Conservation (phyloP, 2,797 vertebrate species). For the Leuciscus waleckii region DNA sequence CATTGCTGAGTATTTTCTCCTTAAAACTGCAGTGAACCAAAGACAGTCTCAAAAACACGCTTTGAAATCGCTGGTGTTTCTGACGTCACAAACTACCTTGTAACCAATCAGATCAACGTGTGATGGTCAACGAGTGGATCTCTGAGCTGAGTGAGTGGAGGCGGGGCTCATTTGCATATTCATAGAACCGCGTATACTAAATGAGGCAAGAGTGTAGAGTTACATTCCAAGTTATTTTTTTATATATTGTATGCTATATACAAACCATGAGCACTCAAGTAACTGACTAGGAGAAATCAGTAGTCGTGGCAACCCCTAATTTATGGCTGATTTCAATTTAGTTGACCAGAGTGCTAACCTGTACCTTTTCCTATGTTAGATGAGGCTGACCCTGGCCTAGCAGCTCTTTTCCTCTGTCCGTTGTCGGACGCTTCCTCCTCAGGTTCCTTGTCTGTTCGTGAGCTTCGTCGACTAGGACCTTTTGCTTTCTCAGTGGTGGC, state of each 20-base stretch:
- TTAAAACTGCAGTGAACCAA: too few relatives aligned
- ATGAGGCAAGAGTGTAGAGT: too few relatives aligned
- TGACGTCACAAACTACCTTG: too few relatives aligned
- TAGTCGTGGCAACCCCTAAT: neutral
- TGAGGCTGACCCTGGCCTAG: conserved; percentile 84
- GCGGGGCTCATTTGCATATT: too few relatives aligned
- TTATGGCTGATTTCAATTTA: neutral
- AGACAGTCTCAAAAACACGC: too few relatives aligned
- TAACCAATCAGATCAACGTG: too few relatives aligned
- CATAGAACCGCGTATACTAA: too few relatives aligned
- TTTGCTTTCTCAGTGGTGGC: conserved; percentile 91
- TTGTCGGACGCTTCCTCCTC: conserved; percentile 88
- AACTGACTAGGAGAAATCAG: neutral
- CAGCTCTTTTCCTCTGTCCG: conserved; percentile 91
- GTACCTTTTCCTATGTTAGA: conserved; percentile 74
- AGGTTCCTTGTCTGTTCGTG: conserved; percentile 91
- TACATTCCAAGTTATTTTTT: neutral
- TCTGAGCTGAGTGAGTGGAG: too few relatives aligned
- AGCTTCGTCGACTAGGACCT: conserved; percentile 92
- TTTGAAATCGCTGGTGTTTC: too few relatives aligned
- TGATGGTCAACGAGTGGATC: too few relatives aligned
- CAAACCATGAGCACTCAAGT: neutral
- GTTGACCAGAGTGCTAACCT: neutral
- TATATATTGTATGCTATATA: too few relatives aligned
- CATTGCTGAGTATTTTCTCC: too few relatives aligned